phyloP scores from a whole-genome alignment of 2,888 invertebrate genomes.

The Noctua janthe region DNA sequence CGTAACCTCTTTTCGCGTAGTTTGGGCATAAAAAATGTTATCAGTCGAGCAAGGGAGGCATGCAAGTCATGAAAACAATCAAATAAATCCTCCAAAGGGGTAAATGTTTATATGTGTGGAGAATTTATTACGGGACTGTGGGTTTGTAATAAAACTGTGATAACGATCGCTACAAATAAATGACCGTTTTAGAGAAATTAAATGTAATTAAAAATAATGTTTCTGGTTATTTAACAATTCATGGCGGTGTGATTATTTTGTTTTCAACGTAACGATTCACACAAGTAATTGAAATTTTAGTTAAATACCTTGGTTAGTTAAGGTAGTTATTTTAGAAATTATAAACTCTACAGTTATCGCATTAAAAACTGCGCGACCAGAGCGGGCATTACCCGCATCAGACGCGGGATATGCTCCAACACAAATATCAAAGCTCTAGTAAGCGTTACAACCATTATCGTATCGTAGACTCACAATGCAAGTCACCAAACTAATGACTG shows the following conservation, averaged over 20 bases:
- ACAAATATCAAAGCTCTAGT: slow-evolving; percentile 27
- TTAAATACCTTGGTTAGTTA: not conserved
- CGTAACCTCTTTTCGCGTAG: slow-evolving; percentile 57
- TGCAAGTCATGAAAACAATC: slow-evolving; percentile 76
- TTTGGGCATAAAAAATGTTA: slow-evolving; percentile 60
- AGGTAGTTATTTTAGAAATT: not conserved
- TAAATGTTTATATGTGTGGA: slow-evolving; percentile 63
- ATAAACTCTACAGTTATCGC: not conserved
- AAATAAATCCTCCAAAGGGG: slow-evolving; percentile 67
- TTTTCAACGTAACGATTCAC: slow-evolving; percentile 8
- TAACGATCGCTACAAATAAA: slow-evolving; percentile 61
- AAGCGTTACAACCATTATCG: slow-evolving; percentile 74
- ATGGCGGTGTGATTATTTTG: slow-evolving; percentile 25
- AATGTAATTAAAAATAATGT: slow-evolving; percentile 52
- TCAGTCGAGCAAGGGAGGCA: slow-evolving; percentile 54
- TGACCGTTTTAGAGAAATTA: slow-evolving; percentile 52
- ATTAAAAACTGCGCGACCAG: slow-evolving; percentile 7
- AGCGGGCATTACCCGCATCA: slow-evolving; percentile 16
- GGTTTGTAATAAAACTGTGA: slow-evolving; percentile 65
- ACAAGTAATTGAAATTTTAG: not conserved
- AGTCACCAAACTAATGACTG: slow-evolving; percentile 86
- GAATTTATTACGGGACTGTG: slow-evolving; percentile 62
- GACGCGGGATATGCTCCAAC: slow-evolving; percentile 5
- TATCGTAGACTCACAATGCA: slow-evolving; percentile 76
- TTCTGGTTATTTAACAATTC: slow-evolving; percentile 22